These are phyloP conservation scores for Misgurnus anguillicaudatus DNA, from an alignment of 2,113 vertebrate genomes.

Conservation along the genomic window DNA sequence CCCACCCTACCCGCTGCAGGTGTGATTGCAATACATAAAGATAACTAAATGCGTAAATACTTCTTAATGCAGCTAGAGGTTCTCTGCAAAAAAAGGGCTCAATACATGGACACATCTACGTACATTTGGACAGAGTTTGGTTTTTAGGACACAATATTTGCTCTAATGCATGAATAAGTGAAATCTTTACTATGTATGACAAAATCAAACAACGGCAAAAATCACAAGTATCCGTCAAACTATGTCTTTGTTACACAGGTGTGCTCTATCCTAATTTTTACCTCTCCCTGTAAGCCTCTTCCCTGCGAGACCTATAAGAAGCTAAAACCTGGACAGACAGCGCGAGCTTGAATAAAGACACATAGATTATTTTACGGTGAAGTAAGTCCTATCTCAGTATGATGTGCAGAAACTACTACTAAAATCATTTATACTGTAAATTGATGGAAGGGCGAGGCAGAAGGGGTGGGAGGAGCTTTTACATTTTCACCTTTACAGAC, in stretches of 20 bases:
- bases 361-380: constrained; percentile 62
- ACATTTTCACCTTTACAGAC: constrained; percentile 41
- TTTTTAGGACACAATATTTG: background rate
- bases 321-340: constrained; percentile 60
- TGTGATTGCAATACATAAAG: background rate
- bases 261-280: constrained; percentile 53
- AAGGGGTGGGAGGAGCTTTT: too few species aligned
- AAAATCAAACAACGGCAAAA: background rate
- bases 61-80: background rate
- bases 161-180: too few species aligned
- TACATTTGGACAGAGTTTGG: background rate
- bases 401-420: too few species aligned
- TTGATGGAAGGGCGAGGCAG: too few species aligned
- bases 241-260: background rate
- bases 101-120: background rate
- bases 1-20: too few species aligned
- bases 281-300: constrained; percentile 66
- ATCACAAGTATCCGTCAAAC: constrained; percentile 1
- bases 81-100: background rate
- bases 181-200: too few species aligned
- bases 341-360: constrained; percentile 67
- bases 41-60: background rate
- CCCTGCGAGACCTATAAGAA: constrained; percentile 58
- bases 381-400: background rate
- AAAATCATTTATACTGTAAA: too few species aligned